Evolutionary conservation across 2,888 invertebrate species (phyloP), one percentile per base, ranked within the genome.

Genomic region (Drosophila stalkeri): DNA sequence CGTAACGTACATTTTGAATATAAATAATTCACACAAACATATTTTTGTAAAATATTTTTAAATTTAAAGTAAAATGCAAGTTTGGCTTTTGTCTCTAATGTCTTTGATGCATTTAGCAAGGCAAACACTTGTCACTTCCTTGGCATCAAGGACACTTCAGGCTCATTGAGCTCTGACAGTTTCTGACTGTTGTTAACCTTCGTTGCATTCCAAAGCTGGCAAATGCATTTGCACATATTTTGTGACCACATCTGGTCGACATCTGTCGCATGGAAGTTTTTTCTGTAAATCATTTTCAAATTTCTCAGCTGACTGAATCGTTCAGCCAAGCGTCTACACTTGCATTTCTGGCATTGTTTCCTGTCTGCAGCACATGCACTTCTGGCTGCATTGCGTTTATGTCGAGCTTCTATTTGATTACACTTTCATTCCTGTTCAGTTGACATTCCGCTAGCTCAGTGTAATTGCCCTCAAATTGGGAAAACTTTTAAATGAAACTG

Each of bases 251-350:
- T 39, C 63, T 62, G 63, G 31, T n/a, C 20, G 44, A n/a, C 31
- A 31, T 52, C 14, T 20, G 44, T 44, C 44, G 12, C 23, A 31
- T 12, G 18, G 5, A 27, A 47, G 33, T 18, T 51, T 35, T 41
- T 41, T 41, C 33, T 71, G 20, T 31, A 27, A 54, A 66, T 66
- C 31, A 46, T 49, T 56, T 39, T 46, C 27, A 44, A n/a, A 37
- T 68, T 77, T 67, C 12, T 39, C 77, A 67, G 69, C 51, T 67
- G 75, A 72, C 62, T 77, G 72, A 64, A 63, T 72, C 62, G 66
- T 43, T 39, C 16, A 23, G 14, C n/a, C 35, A 31, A 59, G 31
- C 31, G 11, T 27, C 43, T n/a, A 5, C 35, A 55, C n/a, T 54
- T 64, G 33, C 35, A 31, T 41, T 47, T 64, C 51, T 59, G 39